Evolutionary conservation across 2,888 invertebrate species (phyloP).

Genomic region (Thera obeliscata): DNA sequence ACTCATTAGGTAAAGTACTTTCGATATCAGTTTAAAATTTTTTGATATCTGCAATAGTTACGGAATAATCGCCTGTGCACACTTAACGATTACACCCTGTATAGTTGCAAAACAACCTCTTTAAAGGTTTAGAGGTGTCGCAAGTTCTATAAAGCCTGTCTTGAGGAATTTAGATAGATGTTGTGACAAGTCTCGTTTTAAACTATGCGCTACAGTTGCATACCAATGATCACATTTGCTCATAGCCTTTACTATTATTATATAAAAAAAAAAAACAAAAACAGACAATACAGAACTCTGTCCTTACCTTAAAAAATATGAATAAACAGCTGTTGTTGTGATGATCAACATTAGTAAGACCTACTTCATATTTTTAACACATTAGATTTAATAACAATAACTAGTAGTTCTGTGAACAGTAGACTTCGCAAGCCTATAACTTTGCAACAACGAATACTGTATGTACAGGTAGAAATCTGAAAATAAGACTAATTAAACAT

Average conservation of each 20-base stretch:
- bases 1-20: too few species aligned
- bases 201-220: constrained; percentile 61
- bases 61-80: too few species aligned
- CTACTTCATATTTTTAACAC: neutral
- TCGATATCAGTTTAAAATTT: too few species aligned
- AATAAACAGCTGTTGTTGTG: constrained; percentile 34
- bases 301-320: neutral
- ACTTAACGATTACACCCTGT: too few species aligned
- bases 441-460: too few species aligned
- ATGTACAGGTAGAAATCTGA: too few species aligned
- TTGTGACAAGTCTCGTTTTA: constrained; percentile 77
- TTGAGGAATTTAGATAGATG: constrained; percentile 69
- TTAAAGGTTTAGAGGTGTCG: constrained; percentile 46
- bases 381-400: too few species aligned
- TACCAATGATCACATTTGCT: constrained; percentile 3
- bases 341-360: constrained; percentile 9
- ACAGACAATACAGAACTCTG: neutral
- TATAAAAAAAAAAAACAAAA: too few species aligned
- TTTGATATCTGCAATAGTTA: too few species aligned
- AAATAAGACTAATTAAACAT: too few species aligned
- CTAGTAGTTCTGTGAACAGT: too few species aligned
- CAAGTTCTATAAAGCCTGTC: constrained; percentile 51
- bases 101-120: constrained; percentile 56
- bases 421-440: too few species aligned
- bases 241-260: neutral